Percentiles rank a stretch among this genome's conserved stretches.
phyloP scores from a whole-genome alignment of 2,888 invertebrate genomes.

The Troides helena region DNA sequence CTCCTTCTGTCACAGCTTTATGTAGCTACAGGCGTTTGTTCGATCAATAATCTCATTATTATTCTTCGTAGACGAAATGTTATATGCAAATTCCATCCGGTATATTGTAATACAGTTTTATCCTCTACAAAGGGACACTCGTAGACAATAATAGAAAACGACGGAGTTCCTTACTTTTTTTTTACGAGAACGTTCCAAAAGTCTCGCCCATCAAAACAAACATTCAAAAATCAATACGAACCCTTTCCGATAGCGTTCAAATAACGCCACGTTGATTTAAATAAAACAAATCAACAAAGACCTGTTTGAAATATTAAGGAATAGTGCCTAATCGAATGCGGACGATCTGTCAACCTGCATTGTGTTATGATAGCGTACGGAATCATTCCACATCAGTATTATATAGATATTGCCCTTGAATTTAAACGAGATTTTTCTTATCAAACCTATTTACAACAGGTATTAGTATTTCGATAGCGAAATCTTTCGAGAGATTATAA shows the following conservation, averaged over 20 bases:
- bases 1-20: neutral
- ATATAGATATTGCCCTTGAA: conserved; percentile 1
- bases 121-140: conserved; percentile 11
- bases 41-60: neutral
- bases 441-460: no score
- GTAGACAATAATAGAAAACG: conserved; percentile 35
- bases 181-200: conserved; percentile 42
- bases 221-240: conserved; percentile 74
- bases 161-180: conserved; percentile 42
- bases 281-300: conserved; percentile 59
- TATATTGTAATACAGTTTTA: neutral
- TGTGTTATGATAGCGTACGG: conserved; percentile 61
- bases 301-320: conserved; percentile 42
- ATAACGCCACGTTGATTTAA: conserved; percentile 62
- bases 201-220: conserved; percentile 68
- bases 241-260: conserved; percentile 70
- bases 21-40: neutral
- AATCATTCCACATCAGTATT: conserved; percentile 37
- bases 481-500: neutral
- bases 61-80: neutral
- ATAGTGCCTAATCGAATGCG: conserved; percentile 56
- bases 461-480: neutral
- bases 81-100: neutral
- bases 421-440: neutral
- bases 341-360: conserved; percentile 73